Percentiles rank a stretch among this genome's conserved stretches.
These are phyloP conservation scores for Drosophila kanekoi DNA, from an alignment of 2,888 invertebrate species.

Conservation along the genomic window DNA sequence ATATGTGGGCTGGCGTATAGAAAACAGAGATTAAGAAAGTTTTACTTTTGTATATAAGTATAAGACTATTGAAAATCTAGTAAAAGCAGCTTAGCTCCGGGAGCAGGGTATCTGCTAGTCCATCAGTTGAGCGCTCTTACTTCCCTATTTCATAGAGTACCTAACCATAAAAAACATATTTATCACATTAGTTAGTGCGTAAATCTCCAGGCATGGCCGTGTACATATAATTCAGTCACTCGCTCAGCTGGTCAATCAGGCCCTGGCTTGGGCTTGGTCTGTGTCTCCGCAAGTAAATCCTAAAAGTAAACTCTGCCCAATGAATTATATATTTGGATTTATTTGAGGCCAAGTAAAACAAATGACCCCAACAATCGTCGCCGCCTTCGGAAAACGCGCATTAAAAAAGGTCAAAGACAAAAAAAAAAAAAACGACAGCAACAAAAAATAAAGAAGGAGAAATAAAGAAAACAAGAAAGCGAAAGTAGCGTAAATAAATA, in stretches of 20 bases:
- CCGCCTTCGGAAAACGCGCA: slow-evolving; percentile 38
- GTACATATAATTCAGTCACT: slow-evolving; percentile 19
- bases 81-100: too few relatives aligned
- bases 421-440: slow-evolving; percentile 1
- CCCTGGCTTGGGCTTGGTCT: not conserved
- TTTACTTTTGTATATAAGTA: too few relatives aligned
- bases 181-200: slow-evolving; percentile 17
- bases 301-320: slow-evolving; percentile 58
- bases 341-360: slow-evolving; percentile 80
- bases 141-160: not conserved
- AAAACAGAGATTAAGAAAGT: too few relatives aligned
- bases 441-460: slow-evolving; percentile 13
- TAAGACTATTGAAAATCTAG: too few relatives aligned
- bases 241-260: slow-evolving; percentile 44
- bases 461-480: slow-evolving; percentile 40
- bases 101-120: too few relatives aligned
- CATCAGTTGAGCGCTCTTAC: too few relatives aligned
- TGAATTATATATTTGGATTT: slow-evolving; percentile 80
- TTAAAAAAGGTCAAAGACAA: slow-evolving; percentile 43
- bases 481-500: slow-evolving; percentile 75
- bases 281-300: slow-evolving; percentile 42
- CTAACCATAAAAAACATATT: slow-evolving; percentile 23
- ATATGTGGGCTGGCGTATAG: too few relatives aligned
- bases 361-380: slow-evolving; percentile 67
- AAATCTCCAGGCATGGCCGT: slow-evolving; percentile 5